A percentile compares a stretch with the other conserved stretches of the same genome.
Evolutionary conservation across 2,888 invertebrate genomes (phyloP).

Genomic region (Lottia scabra): DNA sequence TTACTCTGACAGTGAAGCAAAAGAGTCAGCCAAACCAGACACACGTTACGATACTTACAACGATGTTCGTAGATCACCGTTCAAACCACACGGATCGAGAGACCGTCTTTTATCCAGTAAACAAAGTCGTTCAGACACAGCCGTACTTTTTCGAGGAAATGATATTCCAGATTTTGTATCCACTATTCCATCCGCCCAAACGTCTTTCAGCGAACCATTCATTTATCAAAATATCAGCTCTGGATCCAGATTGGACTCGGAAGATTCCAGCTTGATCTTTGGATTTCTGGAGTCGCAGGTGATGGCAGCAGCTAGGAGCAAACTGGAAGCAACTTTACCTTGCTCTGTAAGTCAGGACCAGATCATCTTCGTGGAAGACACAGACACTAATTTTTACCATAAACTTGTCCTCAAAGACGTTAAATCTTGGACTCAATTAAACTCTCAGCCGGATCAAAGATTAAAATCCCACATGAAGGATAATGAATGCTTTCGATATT

Average conservation of each 20-base stretch:
- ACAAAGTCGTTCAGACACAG: too few relatives aligned
- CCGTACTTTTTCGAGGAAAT: neutral
- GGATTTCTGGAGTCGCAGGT: neutral
- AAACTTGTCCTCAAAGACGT: slow-evolving; percentile 6
- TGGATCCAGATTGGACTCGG: neutral
- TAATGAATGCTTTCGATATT: neutral
- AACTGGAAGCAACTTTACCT: neutral
- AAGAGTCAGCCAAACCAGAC: too few relatives aligned
- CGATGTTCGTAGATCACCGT: too few relatives aligned
- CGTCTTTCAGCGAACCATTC: slow-evolving; percentile 11
- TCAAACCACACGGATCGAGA: too few relatives aligned
- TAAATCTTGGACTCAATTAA: neutral
- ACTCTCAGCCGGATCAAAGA: neutral
- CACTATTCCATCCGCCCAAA: neutral
- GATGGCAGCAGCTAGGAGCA: neutral
- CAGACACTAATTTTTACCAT: slow-evolving; percentile 10
- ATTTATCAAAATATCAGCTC: neutral
- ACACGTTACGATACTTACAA: too few relatives aligned
- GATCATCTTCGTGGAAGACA: slow-evolving; percentile 10
- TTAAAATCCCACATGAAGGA: neutral
- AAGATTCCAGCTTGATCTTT: slow-evolving; percentile 2
- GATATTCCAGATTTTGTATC: neutral
- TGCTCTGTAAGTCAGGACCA: neutral
- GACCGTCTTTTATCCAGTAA: too few relatives aligned
- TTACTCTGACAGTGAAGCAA: too few relatives aligned